Conservation (phyloP, 64 coral and sea anemone genomes). For the Dendronephthya gigantea region DNA sequence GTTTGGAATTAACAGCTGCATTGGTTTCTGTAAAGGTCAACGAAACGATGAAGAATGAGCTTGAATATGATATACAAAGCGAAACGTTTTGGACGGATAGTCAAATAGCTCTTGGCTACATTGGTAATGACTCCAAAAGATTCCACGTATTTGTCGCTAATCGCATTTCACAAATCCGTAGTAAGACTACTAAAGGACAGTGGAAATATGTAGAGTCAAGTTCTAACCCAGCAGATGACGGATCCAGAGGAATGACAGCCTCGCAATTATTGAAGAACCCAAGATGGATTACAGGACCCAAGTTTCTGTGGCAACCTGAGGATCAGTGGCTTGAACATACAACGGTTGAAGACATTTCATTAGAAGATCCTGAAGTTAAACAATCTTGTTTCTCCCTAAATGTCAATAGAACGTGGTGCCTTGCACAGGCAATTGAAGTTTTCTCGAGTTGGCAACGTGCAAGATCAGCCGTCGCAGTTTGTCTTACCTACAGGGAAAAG, state of each 20-base stretch:
- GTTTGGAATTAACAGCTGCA: conserved; percentile 7
- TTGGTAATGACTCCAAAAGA: background rate
- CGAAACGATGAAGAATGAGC: background rate
- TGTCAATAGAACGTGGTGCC: too few species aligned
- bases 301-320: conserved; percentile 20
- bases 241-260: background rate
- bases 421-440: too few species aligned
- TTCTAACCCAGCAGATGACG: conserved; percentile 25
- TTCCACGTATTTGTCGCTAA: conserved; percentile 13
- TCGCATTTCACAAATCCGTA: background rate
- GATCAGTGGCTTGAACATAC: background rate
- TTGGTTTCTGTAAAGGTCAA: background rate
- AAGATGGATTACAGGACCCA: conserved; percentile 25
- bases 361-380: too few species aligned
- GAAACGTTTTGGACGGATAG: conserved; percentile 2
- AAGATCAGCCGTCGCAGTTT: too few species aligned
- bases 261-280: background rate
- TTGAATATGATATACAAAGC: background rate
- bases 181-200: background rate
- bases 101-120: conserved; percentile 8
- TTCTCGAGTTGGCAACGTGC: too few species aligned
- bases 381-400: too few species aligned
- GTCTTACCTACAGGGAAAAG: too few species aligned
- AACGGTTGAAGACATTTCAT: background rate
- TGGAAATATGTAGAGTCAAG: conserved; percentile 26